phyloP scores from a whole-genome alignment of 2,888 invertebrate species.

The Panopea generosa region DNA sequence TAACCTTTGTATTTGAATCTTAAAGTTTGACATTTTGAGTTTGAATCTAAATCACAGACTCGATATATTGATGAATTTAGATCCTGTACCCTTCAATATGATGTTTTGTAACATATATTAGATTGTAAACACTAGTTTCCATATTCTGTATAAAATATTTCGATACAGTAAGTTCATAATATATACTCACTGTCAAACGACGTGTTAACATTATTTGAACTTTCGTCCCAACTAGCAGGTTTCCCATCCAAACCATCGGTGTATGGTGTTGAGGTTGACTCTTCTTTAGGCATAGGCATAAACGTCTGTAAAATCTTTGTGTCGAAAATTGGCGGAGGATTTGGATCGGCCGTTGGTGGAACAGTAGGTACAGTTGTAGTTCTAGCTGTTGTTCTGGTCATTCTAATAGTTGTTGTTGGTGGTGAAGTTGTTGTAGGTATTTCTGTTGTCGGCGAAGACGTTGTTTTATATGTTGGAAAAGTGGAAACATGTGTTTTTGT shows the following conservation, averaged over 20 bases:
- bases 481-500: slow-evolving; percentile 1
- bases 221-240: neutral
- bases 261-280: slow-evolving; percentile 23
- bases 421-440: neutral
- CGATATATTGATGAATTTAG: too few species aligned
- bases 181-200: slow-evolving; percentile 1
- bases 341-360: slow-evolving; percentile 51
- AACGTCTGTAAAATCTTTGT: slow-evolving; percentile 50
- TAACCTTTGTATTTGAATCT: too few species aligned
- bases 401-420: slow-evolving; percentile 13
- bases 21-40: too few species aligned
- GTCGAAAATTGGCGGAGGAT: slow-evolving; percentile 57
- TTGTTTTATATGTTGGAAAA: slow-evolving; percentile 6
- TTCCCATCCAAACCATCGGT: neutral
- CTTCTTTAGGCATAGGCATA: slow-evolving; percentile 57
- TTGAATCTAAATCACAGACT: too few species aligned
- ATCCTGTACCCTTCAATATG: too few species aligned
- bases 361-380: slow-evolving; percentile 17
- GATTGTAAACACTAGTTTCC: too few species aligned
- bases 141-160: too few species aligned
- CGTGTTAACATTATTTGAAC: too few species aligned
- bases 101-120: too few species aligned
- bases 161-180: too few species aligned
- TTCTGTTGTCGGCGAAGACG: neutral
- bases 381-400: too few species aligned